Percentiles rank a stretch among this genome's conserved stretches.
Evolutionary conservation across 2,113 vertebrate species (phyloP).

Genomic region (Labeo catla): DNA sequence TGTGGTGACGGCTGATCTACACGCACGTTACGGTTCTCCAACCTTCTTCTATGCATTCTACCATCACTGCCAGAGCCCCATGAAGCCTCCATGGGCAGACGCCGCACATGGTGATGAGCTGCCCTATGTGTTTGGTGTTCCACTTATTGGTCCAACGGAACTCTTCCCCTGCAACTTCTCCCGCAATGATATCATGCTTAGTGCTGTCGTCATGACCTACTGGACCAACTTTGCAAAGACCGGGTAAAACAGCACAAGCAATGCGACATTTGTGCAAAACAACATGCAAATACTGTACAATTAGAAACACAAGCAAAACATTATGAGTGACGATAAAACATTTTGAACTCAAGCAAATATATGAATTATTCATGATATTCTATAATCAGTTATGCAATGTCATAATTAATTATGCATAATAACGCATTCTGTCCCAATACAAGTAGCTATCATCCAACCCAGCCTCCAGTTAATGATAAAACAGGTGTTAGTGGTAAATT

Average conservation of each 20-base stretch:
- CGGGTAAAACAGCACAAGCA: constrained; percentile 78
- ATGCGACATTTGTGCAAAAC: neutral
- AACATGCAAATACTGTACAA: neutral
- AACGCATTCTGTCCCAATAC: neutral
- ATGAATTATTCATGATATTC: neutral
- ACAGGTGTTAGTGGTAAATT: neutral
- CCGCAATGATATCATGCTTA: constrained; percentile 98
- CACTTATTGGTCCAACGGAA: constrained; percentile 96
- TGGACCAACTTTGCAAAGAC: constrained; percentile 99
- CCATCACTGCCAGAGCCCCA: constrained; percentile 99
- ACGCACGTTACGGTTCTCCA: constrained; percentile 95
- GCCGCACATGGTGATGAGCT: constrained; percentile 97
- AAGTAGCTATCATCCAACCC: neutral
- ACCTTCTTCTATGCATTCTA: constrained; percentile 99
- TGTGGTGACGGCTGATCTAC: constrained; percentile 94
- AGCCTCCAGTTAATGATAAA: neutral
- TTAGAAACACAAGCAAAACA: neutral
- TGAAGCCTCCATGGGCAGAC: constrained; percentile 98
- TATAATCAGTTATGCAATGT: neutral
- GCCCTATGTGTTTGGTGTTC: constrained; percentile 96
- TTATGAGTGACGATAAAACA: neutral
- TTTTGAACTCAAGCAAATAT: neutral
- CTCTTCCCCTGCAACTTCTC: constrained; percentile 99
- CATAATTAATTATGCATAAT: neutral
- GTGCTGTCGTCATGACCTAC: constrained; percentile 98